phyloP scores from a whole-genome alignment of 2,888 invertebrate species.

The Tenthredo livida region DNA sequence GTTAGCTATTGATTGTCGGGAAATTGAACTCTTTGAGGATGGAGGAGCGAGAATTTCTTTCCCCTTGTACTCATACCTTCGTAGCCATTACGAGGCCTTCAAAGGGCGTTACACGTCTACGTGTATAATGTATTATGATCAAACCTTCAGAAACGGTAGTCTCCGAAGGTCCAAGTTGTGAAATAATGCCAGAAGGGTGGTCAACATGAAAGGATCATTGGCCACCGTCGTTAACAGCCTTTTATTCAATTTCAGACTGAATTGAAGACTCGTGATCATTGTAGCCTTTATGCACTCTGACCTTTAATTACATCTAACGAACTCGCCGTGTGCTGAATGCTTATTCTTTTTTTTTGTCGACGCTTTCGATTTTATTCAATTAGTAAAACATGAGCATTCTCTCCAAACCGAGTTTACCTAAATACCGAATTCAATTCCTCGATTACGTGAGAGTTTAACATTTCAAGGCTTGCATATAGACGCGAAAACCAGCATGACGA shows the following conservation, averaged over 20 bases:
- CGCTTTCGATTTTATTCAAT: not conserved
- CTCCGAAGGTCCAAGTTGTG: not conserved
- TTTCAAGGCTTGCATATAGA: not conserved
- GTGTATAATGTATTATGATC: not conserved
- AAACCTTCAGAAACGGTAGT: not conserved
- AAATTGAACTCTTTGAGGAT: conserved; percentile 18
- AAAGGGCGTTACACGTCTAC: conserved; percentile 8
- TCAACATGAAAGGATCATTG: conserved; percentile 13
- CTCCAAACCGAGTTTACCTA: not conserved
- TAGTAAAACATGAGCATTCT: not conserved
- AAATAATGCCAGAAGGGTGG: conserved; percentile 14
- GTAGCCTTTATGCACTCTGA: not conserved
- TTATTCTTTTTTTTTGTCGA: not conserved
- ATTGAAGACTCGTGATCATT: conserved; percentile 32
- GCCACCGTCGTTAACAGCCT: conserved; percentile 17
- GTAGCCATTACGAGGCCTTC: not conserved
- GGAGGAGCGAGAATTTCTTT: not conserved
- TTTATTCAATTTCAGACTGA: conserved; percentile 14
- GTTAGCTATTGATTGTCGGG: not conserved
- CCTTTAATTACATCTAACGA: conserved; percentile 45
- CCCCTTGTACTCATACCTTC: not conserved
- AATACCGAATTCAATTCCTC: not conserved
- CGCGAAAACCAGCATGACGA: not conserved
- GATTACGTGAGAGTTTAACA: not conserved
- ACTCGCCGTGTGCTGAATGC: conserved; percentile 6